These are phyloP conservation scores for Ormia ochracea DNA, from an alignment of 2,888 invertebrate species.

Conservation along the genomic window DNA sequence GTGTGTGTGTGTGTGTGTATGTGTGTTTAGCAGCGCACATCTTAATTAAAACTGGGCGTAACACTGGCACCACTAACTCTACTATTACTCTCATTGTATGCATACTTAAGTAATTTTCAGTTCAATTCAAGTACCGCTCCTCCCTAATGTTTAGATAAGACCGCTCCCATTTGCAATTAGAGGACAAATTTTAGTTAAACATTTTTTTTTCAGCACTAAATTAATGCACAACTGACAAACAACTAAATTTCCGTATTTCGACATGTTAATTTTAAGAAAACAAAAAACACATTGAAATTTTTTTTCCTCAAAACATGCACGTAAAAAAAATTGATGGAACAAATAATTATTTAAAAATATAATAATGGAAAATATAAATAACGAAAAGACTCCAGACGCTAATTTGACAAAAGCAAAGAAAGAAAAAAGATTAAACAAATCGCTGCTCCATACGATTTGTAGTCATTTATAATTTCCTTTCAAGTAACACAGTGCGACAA, in stretches of 20 bases:
- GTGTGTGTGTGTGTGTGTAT: too few relatives aligned
- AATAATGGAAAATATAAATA: background rate
- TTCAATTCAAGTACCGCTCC: background rate
- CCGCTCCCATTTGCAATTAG: background rate
- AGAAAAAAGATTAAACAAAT: background rate
- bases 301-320: too few relatives aligned
- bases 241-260: background rate
- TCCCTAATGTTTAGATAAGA: background rate
- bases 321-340: background rate
- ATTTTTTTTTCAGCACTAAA: background rate
- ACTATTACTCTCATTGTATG: too few relatives aligned
- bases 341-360: background rate
- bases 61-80: too few relatives aligned
- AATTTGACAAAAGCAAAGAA: background rate
- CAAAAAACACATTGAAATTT: constrained; percentile 17
- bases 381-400: background rate
- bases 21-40: too few relatives aligned
- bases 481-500: too few relatives aligned
- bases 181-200: background rate
- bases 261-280: background rate
- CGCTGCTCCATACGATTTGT: background rate
- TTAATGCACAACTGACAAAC: background rate
- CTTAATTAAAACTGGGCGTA: too few relatives aligned
- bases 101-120: too few relatives aligned
- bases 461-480: too few relatives aligned